Conservation (phyloP, 37 sponge, comb jelly and placozoan species). For the Theonella swinhoei region DNA sequence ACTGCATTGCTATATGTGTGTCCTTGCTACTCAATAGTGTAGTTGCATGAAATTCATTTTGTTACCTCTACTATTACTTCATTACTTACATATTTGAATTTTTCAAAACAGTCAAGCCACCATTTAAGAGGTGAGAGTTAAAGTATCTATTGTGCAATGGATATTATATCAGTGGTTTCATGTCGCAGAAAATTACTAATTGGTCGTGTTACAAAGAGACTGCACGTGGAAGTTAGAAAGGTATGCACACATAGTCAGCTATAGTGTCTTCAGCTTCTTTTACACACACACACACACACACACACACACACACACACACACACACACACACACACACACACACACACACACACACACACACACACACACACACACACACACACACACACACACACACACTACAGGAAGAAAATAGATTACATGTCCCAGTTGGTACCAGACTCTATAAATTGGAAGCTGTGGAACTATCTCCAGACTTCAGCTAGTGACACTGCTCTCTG, state of each 20-base stretch:
- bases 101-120: conserved; percentile 2
- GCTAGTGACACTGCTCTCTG: too few relatives aligned
- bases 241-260: conserved; percentile 30
- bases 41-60: conserved; percentile 1
- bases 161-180: not conserved
- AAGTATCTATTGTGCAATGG: not conserved
- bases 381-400: too few relatives aligned
- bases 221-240: conserved; percentile 60
- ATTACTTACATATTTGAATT: not conserved
- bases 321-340: too few relatives aligned
- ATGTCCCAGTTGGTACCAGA: conserved; percentile 56
- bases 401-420: conserved; percentile 61
- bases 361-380: too few relatives aligned
- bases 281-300: too few relatives aligned
- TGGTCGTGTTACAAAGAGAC: conserved; percentile 44
- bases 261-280: too few relatives aligned
- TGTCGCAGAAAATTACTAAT: conserved; percentile 33
- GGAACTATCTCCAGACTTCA: not conserved
- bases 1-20: too few relatives aligned
- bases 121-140: not conserved
- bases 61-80: not conserved
- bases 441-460: conserved; percentile 55
- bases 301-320: too few relatives aligned
- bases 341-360: too few relatives aligned
- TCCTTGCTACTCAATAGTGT: too few relatives aligned